Evolutionary conservation across 2,888 invertebrate genomes (phyloP), one percentile per base, ranked within the genome.

Genomic region (Rhamnusium bicolor): DNA sequence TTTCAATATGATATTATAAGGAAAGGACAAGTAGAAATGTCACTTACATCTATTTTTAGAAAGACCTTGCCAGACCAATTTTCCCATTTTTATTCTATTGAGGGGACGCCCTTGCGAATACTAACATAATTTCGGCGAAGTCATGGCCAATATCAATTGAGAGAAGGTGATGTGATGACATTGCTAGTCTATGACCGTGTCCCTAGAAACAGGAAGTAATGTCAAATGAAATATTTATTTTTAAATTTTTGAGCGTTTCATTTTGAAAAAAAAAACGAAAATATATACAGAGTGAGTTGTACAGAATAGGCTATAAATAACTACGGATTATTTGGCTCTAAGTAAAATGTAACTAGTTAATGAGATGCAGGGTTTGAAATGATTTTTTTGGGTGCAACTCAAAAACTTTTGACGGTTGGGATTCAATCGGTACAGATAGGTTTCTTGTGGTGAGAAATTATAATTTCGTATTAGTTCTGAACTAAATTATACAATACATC

Each of bases 41-140:
- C 58, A 32, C 18, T 58, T 16, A 40, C n/a, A 40, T n/a, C n/a
- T 40, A 40, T n/a, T 40, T 40, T n/a, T 10, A 40, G n/a, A 2
- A 8, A 7, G 14, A 29, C 29, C 58, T 32, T 58, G 29, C 14
- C 21, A 14, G 5, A 16, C 32, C 29, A 24, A 58, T 58, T 10
- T 58, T 58, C 32, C 29, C 16, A 16, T 7, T 56, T 24, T 56
- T 56, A 56, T 58, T 58, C 32, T 12, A 12, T 8, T 18, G 29
- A 18, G 32, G 7, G 29, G 27, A 32, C 12, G 58, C 58, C 58
- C 58, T 58, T 58, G 58, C 58, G 8, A 32, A 32, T 58, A 32
- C 32, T 58, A 32, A 58, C 58, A 58, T 58, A 58, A 58, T 58
- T 58, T 58, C 24, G 58, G 32, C 32, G 29, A n/a, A 32, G 58